Evolutionary conservation across 2,797 vertebrate genomes (phyloP).

Genomic region (Halcyon chelicuti): DNA sequence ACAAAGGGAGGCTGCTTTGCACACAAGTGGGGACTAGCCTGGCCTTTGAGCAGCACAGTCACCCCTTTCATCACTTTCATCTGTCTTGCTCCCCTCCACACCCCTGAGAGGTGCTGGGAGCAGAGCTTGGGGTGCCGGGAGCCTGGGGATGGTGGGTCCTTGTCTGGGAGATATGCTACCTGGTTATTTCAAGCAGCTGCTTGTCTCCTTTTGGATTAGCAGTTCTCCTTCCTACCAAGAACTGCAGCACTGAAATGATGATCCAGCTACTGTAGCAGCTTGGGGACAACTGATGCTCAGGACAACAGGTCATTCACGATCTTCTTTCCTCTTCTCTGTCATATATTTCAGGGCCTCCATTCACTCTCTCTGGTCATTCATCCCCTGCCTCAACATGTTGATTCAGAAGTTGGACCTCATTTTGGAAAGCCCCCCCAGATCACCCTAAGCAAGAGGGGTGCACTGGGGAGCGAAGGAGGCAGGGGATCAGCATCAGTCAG

Average conservation of each 20-base stretch:
- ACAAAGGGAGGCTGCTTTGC: slow-evolving; percentile 24
- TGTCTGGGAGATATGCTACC: neutral
- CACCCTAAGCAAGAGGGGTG: neutral
- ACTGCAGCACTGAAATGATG: neutral
- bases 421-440: neutral
- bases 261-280: neutral
- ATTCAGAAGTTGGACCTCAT: neutral
- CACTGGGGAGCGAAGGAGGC: neutral
- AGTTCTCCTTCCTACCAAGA: neutral
- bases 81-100: neutral
- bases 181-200: neutral
- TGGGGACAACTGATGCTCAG: neutral
- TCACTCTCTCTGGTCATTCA: neutral
- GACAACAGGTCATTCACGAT: neutral
- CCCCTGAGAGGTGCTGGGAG: neutral
- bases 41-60: neutral
- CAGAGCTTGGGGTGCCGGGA: neutral
- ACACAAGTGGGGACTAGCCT: neutral
- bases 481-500: neutral
- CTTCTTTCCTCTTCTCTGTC: neutral
- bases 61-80: slow-evolving; percentile 14
- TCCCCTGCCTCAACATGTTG: neutral
- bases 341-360: neutral
- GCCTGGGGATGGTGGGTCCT: neutral
- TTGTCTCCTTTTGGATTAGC: neutral